Evolutionary conservation across 2,888 invertebrate genomes (phyloP).

Genomic region (Tenthredo mesomela): DNA sequence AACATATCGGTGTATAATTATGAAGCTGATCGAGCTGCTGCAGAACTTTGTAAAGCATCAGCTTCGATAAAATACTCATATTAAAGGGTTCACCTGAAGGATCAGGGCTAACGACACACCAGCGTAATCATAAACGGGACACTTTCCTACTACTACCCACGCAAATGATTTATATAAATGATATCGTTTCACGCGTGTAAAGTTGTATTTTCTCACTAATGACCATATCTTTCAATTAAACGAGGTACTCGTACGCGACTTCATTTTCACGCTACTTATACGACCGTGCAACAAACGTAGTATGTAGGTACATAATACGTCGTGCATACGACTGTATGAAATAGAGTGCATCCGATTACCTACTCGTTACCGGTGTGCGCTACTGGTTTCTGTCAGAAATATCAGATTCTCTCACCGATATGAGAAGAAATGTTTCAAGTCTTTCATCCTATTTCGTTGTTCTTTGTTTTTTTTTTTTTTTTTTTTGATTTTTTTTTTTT

Average conservation of each 20-base stretch:
- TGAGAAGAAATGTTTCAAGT: neutral
- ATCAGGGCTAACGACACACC: neutral
- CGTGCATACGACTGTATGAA: too few species aligned
- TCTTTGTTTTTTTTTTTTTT: too few species aligned
- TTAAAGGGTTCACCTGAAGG: conserved; percentile 21
- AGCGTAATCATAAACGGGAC: neutral
- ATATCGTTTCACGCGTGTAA: neutral
- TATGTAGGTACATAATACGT: too few species aligned
- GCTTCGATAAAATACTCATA: conserved; percentile 4
- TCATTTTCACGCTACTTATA: neutral
- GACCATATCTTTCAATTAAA: neutral
- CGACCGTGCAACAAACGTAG: neutral
- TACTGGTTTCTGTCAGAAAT: neutral
- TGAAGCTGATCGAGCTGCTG: neutral
- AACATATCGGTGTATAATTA: too few species aligned
- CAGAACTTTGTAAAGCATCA: neutral
- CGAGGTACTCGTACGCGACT: neutral
- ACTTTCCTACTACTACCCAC: neutral
- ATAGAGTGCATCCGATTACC: neutral
- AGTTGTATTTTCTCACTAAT: neutral
- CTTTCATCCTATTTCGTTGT: neutral
- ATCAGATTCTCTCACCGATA: neutral
- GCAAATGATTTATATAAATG: neutral
- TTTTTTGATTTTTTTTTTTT: too few species aligned
- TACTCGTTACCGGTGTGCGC: neutral